A percentile compares a stretch with the other conserved stretches of the same genome.
Conservation (phyloP, 2,113 vertebrate species). For the Phainopepla nitens region DNA sequence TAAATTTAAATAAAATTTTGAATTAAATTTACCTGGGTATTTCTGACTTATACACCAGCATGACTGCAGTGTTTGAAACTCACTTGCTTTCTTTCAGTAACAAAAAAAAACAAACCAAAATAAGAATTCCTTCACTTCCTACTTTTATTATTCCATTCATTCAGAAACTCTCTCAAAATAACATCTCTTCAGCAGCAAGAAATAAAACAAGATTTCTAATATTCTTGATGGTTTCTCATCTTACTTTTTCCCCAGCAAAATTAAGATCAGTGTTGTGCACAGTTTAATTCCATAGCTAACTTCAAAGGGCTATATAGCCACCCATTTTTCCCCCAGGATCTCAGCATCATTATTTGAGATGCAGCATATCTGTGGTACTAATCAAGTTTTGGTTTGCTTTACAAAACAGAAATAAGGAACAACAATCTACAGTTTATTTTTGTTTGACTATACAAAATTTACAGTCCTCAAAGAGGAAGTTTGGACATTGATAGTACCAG, state of each 20-base stretch:
- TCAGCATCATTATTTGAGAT: not conserved
- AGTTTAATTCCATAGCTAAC: slow-evolving; percentile 14
- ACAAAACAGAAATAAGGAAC: not conserved
- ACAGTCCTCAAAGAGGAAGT: not conserved
- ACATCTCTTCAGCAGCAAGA: not conserved
- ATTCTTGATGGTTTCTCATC: not conserved
- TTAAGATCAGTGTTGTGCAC: not conserved
- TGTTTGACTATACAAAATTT: not conserved
- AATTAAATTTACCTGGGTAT: slow-evolving; percentile 5
- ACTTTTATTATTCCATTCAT: not conserved
- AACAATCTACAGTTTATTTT: not conserved
- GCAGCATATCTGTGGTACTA: not conserved
- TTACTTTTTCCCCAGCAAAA: slow-evolving; percentile 33
- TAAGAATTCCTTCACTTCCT: not conserved
- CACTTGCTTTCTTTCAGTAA: not conserved
- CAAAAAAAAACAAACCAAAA: not conserved
- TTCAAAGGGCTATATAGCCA: slow-evolving; percentile 1
- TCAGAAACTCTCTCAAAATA: not conserved
- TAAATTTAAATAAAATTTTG: not conserved
- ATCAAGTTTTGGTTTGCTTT: not conserved
- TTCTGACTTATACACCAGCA: not conserved
- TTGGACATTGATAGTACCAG: not conserved
- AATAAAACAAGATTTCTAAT: not conserved
- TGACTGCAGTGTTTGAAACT: not conserved
- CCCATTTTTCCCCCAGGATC: not conserved